phyloP scores from a whole-genome alignment of 2,113 vertebrate species.

The Apteryx owenii region DNA sequence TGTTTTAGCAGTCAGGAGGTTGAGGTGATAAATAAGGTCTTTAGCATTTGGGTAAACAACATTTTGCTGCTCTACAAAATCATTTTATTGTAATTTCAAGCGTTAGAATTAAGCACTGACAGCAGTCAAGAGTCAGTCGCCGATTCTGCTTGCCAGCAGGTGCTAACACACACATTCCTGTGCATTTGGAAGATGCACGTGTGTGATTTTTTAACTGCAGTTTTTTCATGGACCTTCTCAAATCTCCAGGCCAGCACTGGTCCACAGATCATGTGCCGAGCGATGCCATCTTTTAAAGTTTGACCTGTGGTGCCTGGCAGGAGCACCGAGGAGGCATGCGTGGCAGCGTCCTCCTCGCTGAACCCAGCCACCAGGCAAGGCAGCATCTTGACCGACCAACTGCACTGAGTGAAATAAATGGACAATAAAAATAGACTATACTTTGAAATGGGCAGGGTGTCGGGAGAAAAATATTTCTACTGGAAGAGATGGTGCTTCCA shows the following conservation, averaged over 20 bases:
- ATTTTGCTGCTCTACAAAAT: neutral
- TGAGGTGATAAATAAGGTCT: neutral
- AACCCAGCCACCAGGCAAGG: neutral
- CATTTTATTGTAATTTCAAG: neutral
- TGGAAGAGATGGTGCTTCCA: neutral
- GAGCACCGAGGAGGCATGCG: fast-evolving
- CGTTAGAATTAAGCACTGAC: neutral
- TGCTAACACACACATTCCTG: no score
- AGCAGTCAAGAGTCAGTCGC: neutral
- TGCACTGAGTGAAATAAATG: fast-evolving
- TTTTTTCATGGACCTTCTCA: fast-evolving
- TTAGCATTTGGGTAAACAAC: neutral
- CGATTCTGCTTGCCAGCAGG: neutral
- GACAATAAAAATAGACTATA: neutral
- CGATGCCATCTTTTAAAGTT: fast-evolving
- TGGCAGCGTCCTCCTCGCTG: fast-evolving
- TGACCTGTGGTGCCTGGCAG: neutral
- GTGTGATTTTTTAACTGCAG: neutral
- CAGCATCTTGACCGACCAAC: neutral
- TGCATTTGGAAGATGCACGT: no score
- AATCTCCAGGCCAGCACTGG: fast-evolving
- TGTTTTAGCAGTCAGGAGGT: neutral
- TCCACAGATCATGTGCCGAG: fast-evolving
- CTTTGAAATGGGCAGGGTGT: fast-evolving
- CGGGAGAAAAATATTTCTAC: neutral